Conservation (phyloP, 2,888 invertebrate species). For the Spodoptera exigua region DNA sequence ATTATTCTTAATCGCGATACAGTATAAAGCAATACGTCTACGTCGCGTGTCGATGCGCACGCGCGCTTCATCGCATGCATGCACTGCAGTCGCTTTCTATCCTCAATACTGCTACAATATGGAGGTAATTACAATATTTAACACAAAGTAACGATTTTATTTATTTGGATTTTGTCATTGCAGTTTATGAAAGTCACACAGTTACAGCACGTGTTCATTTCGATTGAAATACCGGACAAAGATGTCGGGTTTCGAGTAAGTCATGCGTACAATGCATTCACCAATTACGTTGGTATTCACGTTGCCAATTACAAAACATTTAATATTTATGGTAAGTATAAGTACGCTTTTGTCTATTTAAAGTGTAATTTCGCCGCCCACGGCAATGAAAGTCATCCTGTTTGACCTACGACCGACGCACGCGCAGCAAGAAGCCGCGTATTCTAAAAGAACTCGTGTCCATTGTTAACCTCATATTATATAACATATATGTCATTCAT, state of each 20-base stretch:
- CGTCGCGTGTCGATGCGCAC: constrained; percentile 50
- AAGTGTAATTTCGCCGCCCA: constrained; percentile 34
- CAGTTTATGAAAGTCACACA: constrained; percentile 14
- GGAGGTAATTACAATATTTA: constrained; percentile 29
- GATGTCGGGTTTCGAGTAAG: constrained; percentile 26
- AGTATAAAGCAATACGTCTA: constrained; percentile 33
- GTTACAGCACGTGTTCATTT: constrained; percentile 16
- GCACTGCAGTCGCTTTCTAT: constrained; percentile 56
- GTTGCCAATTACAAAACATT: constrained; percentile 7
- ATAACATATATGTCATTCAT: constrained; percentile 36
- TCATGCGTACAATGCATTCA: constrained; percentile 45
- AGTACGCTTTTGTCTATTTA: constrained; percentile 11
- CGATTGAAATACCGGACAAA: constrained; percentile 39
- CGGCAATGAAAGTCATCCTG: constrained; percentile 47
- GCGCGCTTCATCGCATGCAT: constrained; percentile 45
- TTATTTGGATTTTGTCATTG: constrained; percentile 5
- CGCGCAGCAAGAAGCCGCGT: constrained; percentile 16
- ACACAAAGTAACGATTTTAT: constrained; percentile 29
- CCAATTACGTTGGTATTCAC: constrained; percentile 30
- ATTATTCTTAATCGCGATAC: constrained; percentile 54
- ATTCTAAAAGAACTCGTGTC: constrained; percentile 16
- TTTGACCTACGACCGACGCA: constrained; percentile 42
- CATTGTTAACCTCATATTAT: constrained; percentile 36
- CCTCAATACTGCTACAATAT: constrained; percentile 25
- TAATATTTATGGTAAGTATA: too few relatives aligned